These are phyloP conservation scores for Dromococcyx pavoninus DNA, from an alignment of 2,797 vertebrate genomes.

Conservation along the genomic window DNA sequence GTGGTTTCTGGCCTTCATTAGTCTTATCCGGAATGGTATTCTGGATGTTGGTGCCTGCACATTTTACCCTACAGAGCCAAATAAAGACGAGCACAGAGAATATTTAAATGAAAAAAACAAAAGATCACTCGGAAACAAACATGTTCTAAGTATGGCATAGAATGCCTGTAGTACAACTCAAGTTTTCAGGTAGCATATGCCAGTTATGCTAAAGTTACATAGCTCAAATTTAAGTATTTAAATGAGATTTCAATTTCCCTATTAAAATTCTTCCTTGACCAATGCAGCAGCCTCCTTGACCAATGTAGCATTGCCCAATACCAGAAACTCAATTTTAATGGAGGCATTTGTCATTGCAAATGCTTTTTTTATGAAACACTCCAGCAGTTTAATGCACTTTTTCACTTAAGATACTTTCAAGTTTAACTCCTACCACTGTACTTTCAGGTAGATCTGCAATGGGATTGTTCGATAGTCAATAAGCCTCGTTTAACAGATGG, in stretches of 20 bases:
- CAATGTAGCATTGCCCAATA: neutral
- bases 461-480: neutral
- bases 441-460: neutral
- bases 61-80: neutral
- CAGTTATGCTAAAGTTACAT: neutral
- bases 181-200: neutral
- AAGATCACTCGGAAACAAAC: neutral
- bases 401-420: neutral
- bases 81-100: neutral
- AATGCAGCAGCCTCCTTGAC: neutral
- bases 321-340: neutral
- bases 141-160: neutral
- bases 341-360: neutral
- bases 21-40: neutral
- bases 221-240: neutral
- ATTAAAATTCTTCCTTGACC: neutral
- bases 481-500: neutral
- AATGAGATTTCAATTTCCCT: conserved; percentile 11
- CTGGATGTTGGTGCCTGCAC: neutral
- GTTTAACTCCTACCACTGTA: neutral
- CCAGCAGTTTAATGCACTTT: neutral
- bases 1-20: neutral
- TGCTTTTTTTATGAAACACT: neutral
- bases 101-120: neutral
- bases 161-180: neutral